Percentiles rank a stretch among this genome's conserved stretches.
Evolutionary conservation across 2,113 vertebrate species (phyloP).

Genomic region (Motacilla tschutschensis): DNA sequence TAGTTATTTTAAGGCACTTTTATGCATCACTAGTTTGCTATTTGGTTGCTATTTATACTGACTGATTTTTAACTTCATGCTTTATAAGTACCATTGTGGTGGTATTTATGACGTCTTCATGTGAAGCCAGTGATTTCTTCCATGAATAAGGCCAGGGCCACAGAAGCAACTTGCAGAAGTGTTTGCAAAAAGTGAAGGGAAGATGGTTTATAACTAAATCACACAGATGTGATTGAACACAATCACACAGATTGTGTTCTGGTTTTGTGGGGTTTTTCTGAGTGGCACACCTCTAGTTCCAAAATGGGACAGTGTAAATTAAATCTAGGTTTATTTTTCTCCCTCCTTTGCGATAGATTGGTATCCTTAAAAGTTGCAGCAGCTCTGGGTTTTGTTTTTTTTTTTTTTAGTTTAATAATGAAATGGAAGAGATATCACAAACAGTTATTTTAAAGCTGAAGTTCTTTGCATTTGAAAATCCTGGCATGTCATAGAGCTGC

Average conservation of each 20-base stretch:
- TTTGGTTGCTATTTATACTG: slow-evolving; percentile 14
- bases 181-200: background rate
- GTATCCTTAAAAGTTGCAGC: background rate
- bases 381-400: background rate
- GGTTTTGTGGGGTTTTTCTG: background rate
- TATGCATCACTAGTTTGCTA: background rate
- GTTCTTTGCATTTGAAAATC: background rate
- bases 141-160: background rate
- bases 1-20: background rate
- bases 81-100: background rate
- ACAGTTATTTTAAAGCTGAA: background rate
- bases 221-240: background rate
- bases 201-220: background rate
- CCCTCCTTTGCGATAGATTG: background rate
- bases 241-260: background rate
- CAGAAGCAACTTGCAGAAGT: background rate
- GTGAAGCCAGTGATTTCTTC: background rate
- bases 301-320: background rate
- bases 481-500: background rate
- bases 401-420: background rate
- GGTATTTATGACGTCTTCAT: background rate
- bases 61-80: background rate
- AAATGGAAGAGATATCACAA: background rate
- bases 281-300: background rate
- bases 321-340: background rate